These are phyloP conservation scores for Pionites leucogaster DNA, from an alignment of 2,113 vertebrate genomes.

Conservation along the genomic window DNA sequence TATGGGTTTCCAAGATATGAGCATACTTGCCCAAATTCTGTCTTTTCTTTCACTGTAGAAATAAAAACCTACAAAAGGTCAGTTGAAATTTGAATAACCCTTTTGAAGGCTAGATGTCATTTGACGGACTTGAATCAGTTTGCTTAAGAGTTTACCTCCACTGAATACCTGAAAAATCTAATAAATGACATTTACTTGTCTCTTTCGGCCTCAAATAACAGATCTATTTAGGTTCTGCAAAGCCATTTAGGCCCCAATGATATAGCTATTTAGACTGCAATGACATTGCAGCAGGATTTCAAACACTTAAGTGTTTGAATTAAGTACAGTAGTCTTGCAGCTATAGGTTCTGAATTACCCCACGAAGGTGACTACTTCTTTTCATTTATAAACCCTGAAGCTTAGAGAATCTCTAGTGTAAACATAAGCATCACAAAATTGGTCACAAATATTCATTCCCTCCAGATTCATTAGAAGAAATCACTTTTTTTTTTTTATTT, in stretches of 20 bases:
- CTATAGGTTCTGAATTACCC: background rate
- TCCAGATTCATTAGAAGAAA: background rate
- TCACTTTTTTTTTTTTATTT: background rate
- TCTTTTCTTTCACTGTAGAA: background rate
- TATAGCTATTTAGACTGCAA: background rate
- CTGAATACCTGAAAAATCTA: background rate
- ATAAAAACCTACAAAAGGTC: background rate
- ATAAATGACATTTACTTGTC: background rate
- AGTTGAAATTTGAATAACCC: background rate
- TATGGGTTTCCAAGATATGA: background rate
- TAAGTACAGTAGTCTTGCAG: background rate
- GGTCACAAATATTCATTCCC: background rate
- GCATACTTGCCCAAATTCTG: background rate
- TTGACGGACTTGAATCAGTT: background rate
- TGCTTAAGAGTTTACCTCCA: background rate
- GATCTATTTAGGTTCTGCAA: background rate
- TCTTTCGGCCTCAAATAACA: background rate
- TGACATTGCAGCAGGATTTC: background rate
- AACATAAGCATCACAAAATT: background rate
- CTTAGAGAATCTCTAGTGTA: background rate
- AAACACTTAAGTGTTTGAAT: background rate
- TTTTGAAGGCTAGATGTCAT: background rate
- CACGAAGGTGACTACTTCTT: background rate
- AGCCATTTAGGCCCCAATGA: background rate
- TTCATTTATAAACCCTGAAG: background rate